Percentiles rank a stretch among this genome's conserved stretches.
Conservation (phyloP, 2,888 invertebrate genomes). For the Lucinisca nassula region DNA sequence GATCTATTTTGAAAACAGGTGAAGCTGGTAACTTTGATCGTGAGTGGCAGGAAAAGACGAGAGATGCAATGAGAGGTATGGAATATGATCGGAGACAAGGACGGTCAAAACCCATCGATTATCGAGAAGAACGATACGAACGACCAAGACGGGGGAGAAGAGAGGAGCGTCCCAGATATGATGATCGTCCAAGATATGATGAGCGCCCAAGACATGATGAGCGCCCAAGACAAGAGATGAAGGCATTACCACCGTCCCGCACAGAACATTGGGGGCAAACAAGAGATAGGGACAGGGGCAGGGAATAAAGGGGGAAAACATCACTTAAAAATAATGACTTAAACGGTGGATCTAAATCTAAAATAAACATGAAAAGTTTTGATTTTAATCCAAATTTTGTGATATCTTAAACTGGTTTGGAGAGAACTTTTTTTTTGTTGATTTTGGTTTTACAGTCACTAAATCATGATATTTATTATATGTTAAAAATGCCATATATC, state of each 20-base stretch:
- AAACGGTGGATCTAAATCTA: background rate
- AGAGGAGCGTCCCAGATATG: background rate
- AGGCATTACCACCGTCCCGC: constrained; percentile 1
- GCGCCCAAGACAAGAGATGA: background rate
- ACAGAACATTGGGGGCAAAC: constrained; percentile 1
- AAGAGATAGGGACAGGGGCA: background rate
- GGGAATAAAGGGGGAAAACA: background rate
- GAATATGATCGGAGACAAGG: constrained; percentile 16
- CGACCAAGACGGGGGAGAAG: background rate
- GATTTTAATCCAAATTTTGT: background rate
- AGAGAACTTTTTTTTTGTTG: background rate
- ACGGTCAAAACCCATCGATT: background rate
- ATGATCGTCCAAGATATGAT: background rate
- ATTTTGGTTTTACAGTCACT: background rate
- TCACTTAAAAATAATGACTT: background rate
- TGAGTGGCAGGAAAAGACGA: constrained; percentile 78
- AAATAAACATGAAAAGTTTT: background rate
- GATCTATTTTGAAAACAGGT: no score
- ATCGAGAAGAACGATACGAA: background rate
- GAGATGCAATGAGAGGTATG: constrained; percentile 51
- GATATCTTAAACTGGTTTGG: background rate
- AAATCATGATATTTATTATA: no score
- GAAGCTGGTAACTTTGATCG: constrained; percentile 76
- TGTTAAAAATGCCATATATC: no score
- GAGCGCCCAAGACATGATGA: background rate